Base-by-base conservation (phyloP, 2,888 invertebrate species). In the Eucera pruinosa region DNA sequence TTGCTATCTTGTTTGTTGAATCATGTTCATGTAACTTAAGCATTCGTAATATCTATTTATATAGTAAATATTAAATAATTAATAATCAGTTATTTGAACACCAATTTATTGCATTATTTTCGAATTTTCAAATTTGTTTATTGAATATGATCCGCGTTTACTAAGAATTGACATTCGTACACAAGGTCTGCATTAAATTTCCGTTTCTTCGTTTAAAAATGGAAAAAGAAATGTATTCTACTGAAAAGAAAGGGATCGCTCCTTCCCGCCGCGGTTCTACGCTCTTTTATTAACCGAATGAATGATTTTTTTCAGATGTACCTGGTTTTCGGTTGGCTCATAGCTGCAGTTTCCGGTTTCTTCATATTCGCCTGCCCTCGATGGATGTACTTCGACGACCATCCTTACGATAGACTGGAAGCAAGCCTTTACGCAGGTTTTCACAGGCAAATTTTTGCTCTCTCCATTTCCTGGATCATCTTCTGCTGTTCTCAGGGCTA, bases 401-500 rank as follows among this genome's bases (percentile, higher is more conserved):
- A 89, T 52, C 62, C 48, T 0, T 91, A 91, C 78, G 68, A 88
- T 36, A 81, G 67, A 13, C 4, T 87, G 3, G 90, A 90, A 64
- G 88, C 92, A 0, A 89, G 91, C 9, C 85, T 91, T 20, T 92
- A 92, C 71, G 91, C 90, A 0, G 90, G 90, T 7, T 80, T 91
- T 0, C 90, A 91, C 39, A 85, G 91, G n/a, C 87, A 88, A 4
- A 86, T 78, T 0, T 92, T 92, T 72, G 86, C 86, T 2, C 30
- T 91, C 0, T 84, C 87, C 13, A 50, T 92, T 1, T 84, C 86
- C 2, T 92, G 92, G 92, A 86, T 92, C 13, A 84, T 92, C 25
- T 93, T 96, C 58, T 94, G 95, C 0, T 95, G 95, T 82, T 92
- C 93, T 33, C 95, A 95, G 15, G 95, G 95, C 52, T 95, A 95